These are phyloP conservation scores for Colistium nudipinnis DNA, from an alignment of 2,113 vertebrate species.

Conservation along the genomic window DNA sequence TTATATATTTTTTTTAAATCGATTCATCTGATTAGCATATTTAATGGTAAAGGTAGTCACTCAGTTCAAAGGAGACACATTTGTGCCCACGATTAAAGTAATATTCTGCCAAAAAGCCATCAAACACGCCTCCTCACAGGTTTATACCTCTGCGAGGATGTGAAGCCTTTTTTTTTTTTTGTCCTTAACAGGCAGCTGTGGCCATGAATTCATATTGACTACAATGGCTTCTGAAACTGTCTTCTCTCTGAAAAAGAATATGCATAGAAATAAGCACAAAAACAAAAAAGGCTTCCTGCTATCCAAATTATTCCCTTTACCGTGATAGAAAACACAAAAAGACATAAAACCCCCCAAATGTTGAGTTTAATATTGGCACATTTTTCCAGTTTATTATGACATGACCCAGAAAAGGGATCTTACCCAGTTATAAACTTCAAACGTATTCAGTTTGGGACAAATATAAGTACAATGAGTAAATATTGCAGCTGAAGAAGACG, in stretches of 20 bases:
- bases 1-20: not conserved
- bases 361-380: not conserved
- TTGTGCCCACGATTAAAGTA: constrained; percentile 14
- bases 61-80: constrained; percentile 16
- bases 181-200: constrained; percentile 8
- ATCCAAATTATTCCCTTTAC: not conserved
- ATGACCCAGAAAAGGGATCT: too few species aligned
- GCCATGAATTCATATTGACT: not conserved
- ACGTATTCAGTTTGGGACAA: too few species aligned
- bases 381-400: too few species aligned
- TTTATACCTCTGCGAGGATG: not conserved
- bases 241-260: not conserved
- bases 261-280: not conserved
- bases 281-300: not conserved
- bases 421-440: too few species aligned
- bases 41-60: constrained; percentile 7
- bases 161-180: constrained; percentile 10
- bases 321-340: not conserved
- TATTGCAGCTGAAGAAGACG: too few species aligned
- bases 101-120: not conserved
- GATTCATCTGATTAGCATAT: constrained; percentile 1
- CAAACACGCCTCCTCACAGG: not conserved
- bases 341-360: not conserved
- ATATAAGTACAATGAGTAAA: too few species aligned
- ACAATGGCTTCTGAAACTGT: not conserved